Evolutionary conservation across 2,113 vertebrate genomes (phyloP), one percentile per base, ranked within the genome.

Genomic region (Silurus glanis): DNA sequence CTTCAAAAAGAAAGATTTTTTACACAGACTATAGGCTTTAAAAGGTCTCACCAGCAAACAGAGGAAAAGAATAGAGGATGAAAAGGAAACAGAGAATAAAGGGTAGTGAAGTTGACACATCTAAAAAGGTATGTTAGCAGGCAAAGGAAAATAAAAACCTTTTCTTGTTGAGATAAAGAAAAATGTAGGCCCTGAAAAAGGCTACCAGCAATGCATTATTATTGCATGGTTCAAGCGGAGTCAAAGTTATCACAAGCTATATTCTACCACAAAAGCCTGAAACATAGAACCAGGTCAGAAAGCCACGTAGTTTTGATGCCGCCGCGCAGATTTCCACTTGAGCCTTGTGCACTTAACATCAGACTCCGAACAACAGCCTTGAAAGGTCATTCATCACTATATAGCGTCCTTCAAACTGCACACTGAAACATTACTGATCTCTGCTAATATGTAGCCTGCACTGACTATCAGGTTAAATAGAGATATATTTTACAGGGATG

Each of bases 401-500:
- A 85, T 13, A 28, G 10, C 13, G 56, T 64, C 55, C 83, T 69
- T 84, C 62, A 72, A 17, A 53, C 45, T 61, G 76, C 14, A 88
- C 69, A 58, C 58, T 25, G 21, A 64, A 62, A 55, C 67, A 81
- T 49, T 28, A 13, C 76, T 74, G 75, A 88, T 82, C 66, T 62
- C 58, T 23, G 19, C 81, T 80, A 75, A 86, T 62, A 64, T 47
- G 19, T 45, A 78, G 74, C 61, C 37, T 79, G 2, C 4, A 49
- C 51, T 51, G 62, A 28, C 56, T 25, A 69, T 51, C 53, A 81
- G 58, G 45, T 69, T 67, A 69, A 86, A 84, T 64, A 82, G 82
- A 89, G 78, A 84, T 86, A 62, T 80, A 64, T 80, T 80, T 86
- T 17, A 74, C 64, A 83, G 85, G 83, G 66, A 56, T 67, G 58